Evolutionary conservation across 1,140 invertebrate genomes (phyloP).

Genomic region (Tetraneura akinire): DNA sequence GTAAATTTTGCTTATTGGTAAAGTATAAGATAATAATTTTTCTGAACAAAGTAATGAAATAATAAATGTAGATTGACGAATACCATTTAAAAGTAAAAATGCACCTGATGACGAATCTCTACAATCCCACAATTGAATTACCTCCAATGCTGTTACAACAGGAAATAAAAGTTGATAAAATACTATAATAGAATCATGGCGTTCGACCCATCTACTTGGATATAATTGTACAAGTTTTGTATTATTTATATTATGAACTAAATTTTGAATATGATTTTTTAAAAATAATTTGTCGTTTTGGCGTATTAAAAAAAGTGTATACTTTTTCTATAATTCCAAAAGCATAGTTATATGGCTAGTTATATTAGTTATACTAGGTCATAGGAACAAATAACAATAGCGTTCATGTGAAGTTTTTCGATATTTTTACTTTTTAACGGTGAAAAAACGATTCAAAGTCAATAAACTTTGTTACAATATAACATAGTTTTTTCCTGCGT

Average conservation of each 20-base stretch:
- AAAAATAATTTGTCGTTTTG: neutral
- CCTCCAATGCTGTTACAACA: conserved; percentile 27
- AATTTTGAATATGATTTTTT: neutral
- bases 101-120: neutral
- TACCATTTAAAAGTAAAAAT: neutral
- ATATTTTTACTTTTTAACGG: too few relatives aligned
- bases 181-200: conserved; percentile 46
- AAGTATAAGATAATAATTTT: neutral
- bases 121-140: conserved; percentile 19
- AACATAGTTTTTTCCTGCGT: too few relatives aligned
- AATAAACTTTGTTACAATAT: too few relatives aligned
- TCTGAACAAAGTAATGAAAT: neutral
- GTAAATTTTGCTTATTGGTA: neutral
- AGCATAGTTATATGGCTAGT: too few relatives aligned
- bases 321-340: conserved; percentile 38
- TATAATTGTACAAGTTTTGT: conserved; percentile 4
- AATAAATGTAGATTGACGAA: neutral
- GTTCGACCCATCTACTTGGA: conserved; percentile 4
- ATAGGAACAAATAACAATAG: too few relatives aligned
- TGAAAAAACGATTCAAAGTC: too few relatives aligned
- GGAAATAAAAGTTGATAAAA: conserved; percentile 5
- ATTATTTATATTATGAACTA: conserved; percentile 24
- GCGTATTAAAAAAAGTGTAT: conserved; percentile 29
- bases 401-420: too few relatives aligned
- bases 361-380: too few relatives aligned